Percentiles rank a stretch among this genome's conserved stretches.
phyloP scores from a whole-genome alignment of 2,113 vertebrate species.

The Anser cygnoides region DNA sequence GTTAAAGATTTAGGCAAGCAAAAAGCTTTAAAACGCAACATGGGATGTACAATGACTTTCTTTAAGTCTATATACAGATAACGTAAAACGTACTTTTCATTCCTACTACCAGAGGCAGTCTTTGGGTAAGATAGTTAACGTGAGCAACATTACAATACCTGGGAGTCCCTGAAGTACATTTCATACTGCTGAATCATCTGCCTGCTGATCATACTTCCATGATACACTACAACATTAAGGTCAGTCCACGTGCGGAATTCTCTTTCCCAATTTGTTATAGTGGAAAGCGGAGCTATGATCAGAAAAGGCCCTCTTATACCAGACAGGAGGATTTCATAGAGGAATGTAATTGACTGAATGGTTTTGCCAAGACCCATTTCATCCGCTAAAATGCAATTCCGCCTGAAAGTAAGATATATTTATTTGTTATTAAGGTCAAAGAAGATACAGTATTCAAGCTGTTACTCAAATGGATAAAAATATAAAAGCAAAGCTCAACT shows the following conservation, averaged over 20 bases:
- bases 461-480: not conserved
- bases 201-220: slow-evolving; percentile 95
- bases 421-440: slow-evolving; percentile 5
- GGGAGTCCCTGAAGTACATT: slow-evolving; percentile 97
- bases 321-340: slow-evolving; percentile 89
- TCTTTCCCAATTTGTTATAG: slow-evolving; percentile 98
- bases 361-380: slow-evolving; percentile 99
- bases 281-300: slow-evolving; percentile 97
- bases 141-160: slow-evolving; percentile 77
- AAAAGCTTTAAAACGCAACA: not conserved
- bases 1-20: not conserved
- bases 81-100: not conserved
- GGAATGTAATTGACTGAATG: slow-evolving; percentile 98
- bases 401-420: slow-evolving; percentile 76
- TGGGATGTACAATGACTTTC: not conserved
- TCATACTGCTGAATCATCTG: slow-evolving; percentile 99
- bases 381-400: slow-evolving; percentile 98
- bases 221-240: slow-evolving; percentile 96
- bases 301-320: slow-evolving; percentile 94
- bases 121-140: not conserved
- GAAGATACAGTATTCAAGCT: not conserved
- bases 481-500: slow-evolving; percentile 19
- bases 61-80: not conserved
- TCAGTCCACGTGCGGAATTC: slow-evolving; percentile 96
- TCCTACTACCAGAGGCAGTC: not conserved